Evolutionary conservation across 2,797 vertebrate species (phyloP), one percentile per base, ranked within the genome.

Genomic region (Smutsia gigantea): DNA sequence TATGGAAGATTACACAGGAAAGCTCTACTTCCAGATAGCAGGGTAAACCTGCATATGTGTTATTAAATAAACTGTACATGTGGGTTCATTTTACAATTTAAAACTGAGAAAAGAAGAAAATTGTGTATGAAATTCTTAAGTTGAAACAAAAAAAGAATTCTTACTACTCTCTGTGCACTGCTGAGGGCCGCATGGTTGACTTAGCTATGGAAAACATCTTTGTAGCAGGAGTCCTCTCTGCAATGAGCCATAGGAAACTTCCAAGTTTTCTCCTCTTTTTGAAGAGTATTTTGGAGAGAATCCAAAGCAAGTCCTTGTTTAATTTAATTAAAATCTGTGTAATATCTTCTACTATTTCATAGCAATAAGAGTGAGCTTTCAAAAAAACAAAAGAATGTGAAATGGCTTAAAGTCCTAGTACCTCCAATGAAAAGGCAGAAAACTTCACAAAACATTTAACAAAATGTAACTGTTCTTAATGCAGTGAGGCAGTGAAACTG

Each of bases 391-490:
- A 57, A 46, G 51, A 90, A 81, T 74, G 46, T 29, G 42, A 91
- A 87, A 90, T 86, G 37, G 27, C 27, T 81, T 95, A 34, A 78
- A 37, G 66, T 10, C n/a, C 78, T 18, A 37, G 2, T 57, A 31
- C 49, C 68, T 71, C 31, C 59, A 13, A 57, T 15, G 51, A 92
- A 72, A 91, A 96, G 78, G 23, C 21, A 94, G 34, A 88, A 93
- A 81, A 57, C 31, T 90, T 82, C 88, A 75, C 5, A 94, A 92
- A 92, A 59, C 14, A 82, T 14, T 51, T 75, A 75, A 3, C 42
- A 92, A 91, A 88, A 92, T 46, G 78, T 77, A 94, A 88, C 51
- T 75, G 71, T 42, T 87, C 27, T 90, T 87, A 68, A 72, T 55
- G 78, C 19, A 95, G 18, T 2, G 7, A 91, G 42, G 46, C 53